Percentiles rank a stretch among this genome's conserved stretches.
phyloP scores from a whole-genome alignment of 2,113 vertebrate genomes.

The Sander lucioperca region DNA sequence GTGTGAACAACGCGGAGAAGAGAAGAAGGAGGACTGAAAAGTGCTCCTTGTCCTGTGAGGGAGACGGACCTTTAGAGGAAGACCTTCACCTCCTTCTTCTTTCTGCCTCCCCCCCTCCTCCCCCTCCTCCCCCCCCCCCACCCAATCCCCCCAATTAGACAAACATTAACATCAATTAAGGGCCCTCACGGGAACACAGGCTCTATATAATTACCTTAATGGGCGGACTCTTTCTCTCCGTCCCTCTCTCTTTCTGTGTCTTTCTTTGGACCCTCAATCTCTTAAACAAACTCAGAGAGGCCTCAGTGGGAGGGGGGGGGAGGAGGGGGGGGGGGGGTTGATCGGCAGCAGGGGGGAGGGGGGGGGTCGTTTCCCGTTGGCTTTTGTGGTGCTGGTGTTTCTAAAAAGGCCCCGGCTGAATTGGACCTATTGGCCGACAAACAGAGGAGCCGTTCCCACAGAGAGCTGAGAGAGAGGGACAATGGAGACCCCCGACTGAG shows the following conservation, averaged over 20 bases:
- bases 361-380: constrained; percentile 78
- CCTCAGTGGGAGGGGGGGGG: constrained; percentile 86
- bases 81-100: constrained; percentile 57
- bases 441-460: constrained; percentile 97
- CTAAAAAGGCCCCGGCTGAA: constrained; percentile 95
- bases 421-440: constrained; percentile 99
- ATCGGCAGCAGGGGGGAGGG: constrained; percentile 37
- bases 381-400: constrained; percentile 95
- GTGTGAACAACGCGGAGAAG: constrained; percentile 73
- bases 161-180: constrained; percentile 99
- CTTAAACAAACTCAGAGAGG: constrained; percentile 81
- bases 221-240: constrained; percentile 97
- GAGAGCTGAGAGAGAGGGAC: constrained; percentile 55
- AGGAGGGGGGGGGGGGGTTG: constrained; percentile 37
- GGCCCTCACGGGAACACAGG: constrained; percentile 98
- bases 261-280: constrained; percentile 77
- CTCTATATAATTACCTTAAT: constrained; percentile 99
- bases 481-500: constrained; percentile 65
- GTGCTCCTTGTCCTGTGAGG: constrained; percentile 71
- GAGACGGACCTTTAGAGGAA: constrained; percentile 70
- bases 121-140: constrained; percentile 69
- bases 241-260: constrained; percentile 74
- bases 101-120: constrained; percentile 29
- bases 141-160: constrained; percentile 99
- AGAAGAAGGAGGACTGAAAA: constrained; percentile 64